phyloP scores from a whole-genome alignment of 2,888 invertebrate genomes.

The Griposia aprilina region DNA sequence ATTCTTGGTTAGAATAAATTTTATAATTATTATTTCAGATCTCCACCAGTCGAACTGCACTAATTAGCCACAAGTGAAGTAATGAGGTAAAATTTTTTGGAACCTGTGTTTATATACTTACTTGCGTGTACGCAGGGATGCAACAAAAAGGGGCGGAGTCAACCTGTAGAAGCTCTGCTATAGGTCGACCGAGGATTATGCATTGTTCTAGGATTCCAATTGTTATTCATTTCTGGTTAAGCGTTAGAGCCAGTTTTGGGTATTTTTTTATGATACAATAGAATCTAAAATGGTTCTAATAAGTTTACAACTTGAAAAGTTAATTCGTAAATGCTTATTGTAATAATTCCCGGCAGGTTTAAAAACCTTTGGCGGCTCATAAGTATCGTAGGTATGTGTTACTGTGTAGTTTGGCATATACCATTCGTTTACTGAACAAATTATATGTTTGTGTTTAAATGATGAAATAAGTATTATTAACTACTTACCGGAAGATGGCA shows the following conservation, averaged over 20 bases:
- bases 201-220: slow-evolving; percentile 28
- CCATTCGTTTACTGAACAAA: background rate
- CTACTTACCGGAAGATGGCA: background rate
- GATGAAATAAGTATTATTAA: background rate
- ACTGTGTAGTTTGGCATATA: background rate
- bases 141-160: slow-evolving; percentile 49
- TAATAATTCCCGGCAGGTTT: background rate
- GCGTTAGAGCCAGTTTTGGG: background rate
- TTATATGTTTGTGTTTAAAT: background rate
- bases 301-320: slow-evolving; percentile 40
- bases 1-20: background rate
- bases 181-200: slow-evolving; percentile 9
- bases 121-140: slow-evolving; percentile 53
- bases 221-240: slow-evolving; percentile 17
- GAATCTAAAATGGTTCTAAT: slow-evolving; percentile 36
- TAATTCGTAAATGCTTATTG: background rate
- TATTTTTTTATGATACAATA: slow-evolving; percentile 25
- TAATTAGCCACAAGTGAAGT: slow-evolving; percentile 14
- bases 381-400: background rate
- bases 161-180: background rate
- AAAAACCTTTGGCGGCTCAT: background rate
- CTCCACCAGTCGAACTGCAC: background rate
- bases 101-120: slow-evolving; percentile 38
- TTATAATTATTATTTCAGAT: background rate
- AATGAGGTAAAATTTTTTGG: slow-evolving; percentile 9